Evolutionary conservation across 2,113 vertebrate genomes (phyloP), one percentile per base, ranked within the genome.

Genomic region (Pseudonaja textilis): DNA sequence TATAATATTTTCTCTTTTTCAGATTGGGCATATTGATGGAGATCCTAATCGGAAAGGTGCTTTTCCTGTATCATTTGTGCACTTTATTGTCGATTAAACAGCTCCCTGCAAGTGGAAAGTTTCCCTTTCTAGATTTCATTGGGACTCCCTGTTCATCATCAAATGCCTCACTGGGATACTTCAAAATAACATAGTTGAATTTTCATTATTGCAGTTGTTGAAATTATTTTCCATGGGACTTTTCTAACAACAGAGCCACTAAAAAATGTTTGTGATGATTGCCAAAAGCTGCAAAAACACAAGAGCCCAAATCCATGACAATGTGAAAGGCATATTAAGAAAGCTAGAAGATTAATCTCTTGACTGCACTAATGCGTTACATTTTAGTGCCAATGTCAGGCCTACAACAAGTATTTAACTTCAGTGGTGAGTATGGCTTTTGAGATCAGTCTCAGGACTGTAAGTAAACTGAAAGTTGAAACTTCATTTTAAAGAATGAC

Each of bases 61-160:
- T 7, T 99, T 99, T 93, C 99, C 99, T 0, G 97, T 99, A 85
- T 98, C 99, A 4, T 99, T 99, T 64, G 99, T 99, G 95, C 99
- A 99, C 98, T 98, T 99, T 97, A 98, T 99, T 95, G 98, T 98
- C 7, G 99, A 99, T 96, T 99, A 97, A 99, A 94, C 85, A 92
- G 93, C 97, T 95, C 91, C 96, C 93, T 95, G 94, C 95, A 93
- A 92, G 54, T 93, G 89, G 91, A 96, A 91, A 95, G 92, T 94
- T 95, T 92, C 95, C 90, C 93, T 95, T 94, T 92, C 95, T 95
- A 96, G 93, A 88, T 0, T 93, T 95, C 91, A 94, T 86, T 92
- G 39, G 92, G 57, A 91, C 54, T 50, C 55, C 89, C 95, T 93
- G 94, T 50, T 93, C 96, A 34, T 42, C 29, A 95, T 95, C 94